A percentile compares a stretch with the other conserved stretches of the same genome.
Evolutionary conservation across 2,888 invertebrate genomes (phyloP).

Genomic region (Polia nebulosa): DNA sequence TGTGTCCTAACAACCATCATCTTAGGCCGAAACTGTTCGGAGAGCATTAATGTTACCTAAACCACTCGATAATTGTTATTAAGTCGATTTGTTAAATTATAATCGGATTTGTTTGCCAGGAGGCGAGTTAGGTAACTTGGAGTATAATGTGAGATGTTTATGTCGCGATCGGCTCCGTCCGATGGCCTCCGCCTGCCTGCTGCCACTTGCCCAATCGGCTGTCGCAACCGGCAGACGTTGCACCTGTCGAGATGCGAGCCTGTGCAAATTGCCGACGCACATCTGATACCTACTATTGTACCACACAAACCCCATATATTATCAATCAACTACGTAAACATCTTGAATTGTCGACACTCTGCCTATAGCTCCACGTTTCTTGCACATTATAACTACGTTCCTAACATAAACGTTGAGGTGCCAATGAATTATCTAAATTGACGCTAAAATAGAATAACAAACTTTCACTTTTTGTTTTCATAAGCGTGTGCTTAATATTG

Average conservation of each 20-base stretch:
- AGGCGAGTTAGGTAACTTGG: constrained; percentile 82
- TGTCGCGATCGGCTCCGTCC: constrained; percentile 83
- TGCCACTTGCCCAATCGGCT: constrained; percentile 87
- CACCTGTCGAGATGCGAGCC: constrained; percentile 88
- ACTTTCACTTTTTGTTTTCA: constrained; percentile 77
- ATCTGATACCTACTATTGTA: constrained; percentile 73
- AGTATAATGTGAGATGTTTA: constrained; percentile 87
- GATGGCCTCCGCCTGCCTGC: constrained; percentile 85
- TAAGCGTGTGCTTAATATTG: constrained; percentile 68
- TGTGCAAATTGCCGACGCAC: constrained; percentile 83
- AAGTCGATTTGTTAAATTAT: constrained; percentile 78
- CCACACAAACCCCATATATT: constrained; percentile 69
- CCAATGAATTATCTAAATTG: constrained; percentile 64
- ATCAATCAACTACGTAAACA: constrained; percentile 52
- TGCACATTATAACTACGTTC: constrained; percentile 37
- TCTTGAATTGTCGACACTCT: constrained; percentile 30
- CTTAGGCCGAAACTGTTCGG: constrained; percentile 60
- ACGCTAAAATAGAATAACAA: constrained; percentile 68
- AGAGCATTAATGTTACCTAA: constrained; percentile 57
- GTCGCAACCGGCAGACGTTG: constrained; percentile 88
- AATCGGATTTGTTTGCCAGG: constrained; percentile 85
- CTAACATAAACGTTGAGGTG: constrained; percentile 45
- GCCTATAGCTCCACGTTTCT: constrained; percentile 19
- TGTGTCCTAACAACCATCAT: constrained; percentile 70
- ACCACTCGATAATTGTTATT: constrained; percentile 74